Evolutionary conservation across 2,888 invertebrate species (phyloP), one percentile per base, ranked within the genome.

Genomic region (Herminia tarsipennalis): DNA sequence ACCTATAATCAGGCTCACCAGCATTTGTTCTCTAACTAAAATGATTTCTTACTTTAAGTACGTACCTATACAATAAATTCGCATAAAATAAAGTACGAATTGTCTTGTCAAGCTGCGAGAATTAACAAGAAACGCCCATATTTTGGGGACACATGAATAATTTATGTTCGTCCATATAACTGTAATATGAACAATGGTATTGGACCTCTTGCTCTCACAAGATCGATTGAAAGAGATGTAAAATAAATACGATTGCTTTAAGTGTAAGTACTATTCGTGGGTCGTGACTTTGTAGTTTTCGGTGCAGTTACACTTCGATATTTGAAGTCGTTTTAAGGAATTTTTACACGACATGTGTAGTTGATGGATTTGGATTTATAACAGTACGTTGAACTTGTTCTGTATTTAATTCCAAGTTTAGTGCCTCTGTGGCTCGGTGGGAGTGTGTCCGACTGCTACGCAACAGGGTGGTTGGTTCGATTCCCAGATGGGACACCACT

Each of bases 131-230:
- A 57, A 51, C 51, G 47, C 52, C 56, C 46, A 66, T 61, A 60
- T 64, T 70, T 71, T 58, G 68, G 61, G 66, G 50, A 49, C 66
- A 58, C 54, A 78, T 78, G 73, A 72, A 78, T 78, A 62, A 76
- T 78, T 73, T 62, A 78, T 75, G 39, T 55, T 55, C 41, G 51
- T 56, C 58, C 48, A 51, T 45, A 42, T 78, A 78, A 78, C 78
- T 76, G 76, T 76, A 71, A 61, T 70, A 66, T 61, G 59, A n/a
- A 75, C 69, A 74, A 73, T 68, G 40, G 42, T 58, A 22, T 43
- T 30, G 52, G 45, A 61, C 56, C 47, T 41, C 55, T 56, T 54
- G 61, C 58, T 45, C 56, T 56, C 57, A 54, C 55, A 54, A 53
- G 62, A 66, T 70, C 41, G 55, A 66, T 68, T 54, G 35, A 27